Base-by-base conservation (phyloP, 1,140 invertebrate species). In the Drosophila pectinifera region DNA sequence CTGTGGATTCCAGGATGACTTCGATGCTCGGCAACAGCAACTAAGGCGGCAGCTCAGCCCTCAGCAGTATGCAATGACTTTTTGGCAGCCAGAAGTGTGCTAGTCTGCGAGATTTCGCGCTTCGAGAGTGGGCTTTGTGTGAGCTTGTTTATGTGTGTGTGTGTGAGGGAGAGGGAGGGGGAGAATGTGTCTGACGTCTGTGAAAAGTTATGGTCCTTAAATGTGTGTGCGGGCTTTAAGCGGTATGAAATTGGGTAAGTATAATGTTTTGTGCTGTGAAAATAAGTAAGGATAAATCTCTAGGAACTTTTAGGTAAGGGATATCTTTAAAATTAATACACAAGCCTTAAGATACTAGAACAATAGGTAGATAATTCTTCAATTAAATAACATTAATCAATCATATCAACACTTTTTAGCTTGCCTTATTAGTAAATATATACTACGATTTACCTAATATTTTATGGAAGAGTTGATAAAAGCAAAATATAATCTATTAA, bases 11-110 rank as follows among this genome's bases (percentile, higher is more conserved):
- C 59, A 43, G 45, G 61, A 65, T 61, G 28, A 43, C 24, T 13
- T 5, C 26, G 46, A 26, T 42, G 62, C 67, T 57, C 39, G 20
- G 51, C 67, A 57, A 70, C 64, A 70, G 41, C 41, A 67, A 38
- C 48, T 31, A 54, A 36, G 11, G 5, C 38, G 24, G 16, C 36
- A 16, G 24, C 61, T 42, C 38, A 67, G 39, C 22, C 8, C 43
- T 28, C 26, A 43, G 28, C 42, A 49, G 63, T 62, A 46, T 39
- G 34, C 63, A 22, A 16, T 28, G 57, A 39, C 56, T 62, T 67
- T 48, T 22, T 39, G 56, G 36, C 46, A 28, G 68, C 64, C 24
- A 26, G 41, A 10, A 39, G 42, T 34, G 64, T 13, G 26, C 54
- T 18, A 36, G 42, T 14, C 18, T 55, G 39, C 16, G 62, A 31